Conservation (phyloP, 2,888 invertebrate species). For the Agriopis aurantiaria region DNA sequence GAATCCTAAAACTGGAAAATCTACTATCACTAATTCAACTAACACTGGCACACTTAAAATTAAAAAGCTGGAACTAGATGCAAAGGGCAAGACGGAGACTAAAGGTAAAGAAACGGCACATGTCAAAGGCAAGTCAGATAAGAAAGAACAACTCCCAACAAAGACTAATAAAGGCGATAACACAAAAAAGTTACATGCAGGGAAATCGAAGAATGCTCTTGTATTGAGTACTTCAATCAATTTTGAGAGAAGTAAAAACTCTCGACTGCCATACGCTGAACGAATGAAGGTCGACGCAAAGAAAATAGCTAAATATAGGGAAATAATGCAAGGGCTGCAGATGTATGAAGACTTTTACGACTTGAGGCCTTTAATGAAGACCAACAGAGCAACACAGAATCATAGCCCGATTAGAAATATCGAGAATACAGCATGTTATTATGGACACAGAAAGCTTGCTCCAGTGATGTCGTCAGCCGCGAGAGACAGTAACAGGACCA, state of each 20-base stretch:
- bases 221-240: constrained; percentile 68
- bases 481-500: background rate
- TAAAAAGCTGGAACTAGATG: constrained; percentile 37
- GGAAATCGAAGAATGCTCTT: constrained; percentile 52
- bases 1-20: constrained; percentile 46
- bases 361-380: constrained; percentile 59
- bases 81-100: constrained; percentile 43
- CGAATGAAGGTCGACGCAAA: constrained; percentile 55
- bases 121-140: constrained; percentile 49
- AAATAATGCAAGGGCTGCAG: constrained; percentile 70
- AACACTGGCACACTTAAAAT: constrained; percentile 44
- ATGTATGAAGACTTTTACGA: constrained; percentile 68
- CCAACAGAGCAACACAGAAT: constrained; percentile 68
- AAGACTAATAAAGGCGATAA: constrained; percentile 44
- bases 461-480: constrained; percentile 2
- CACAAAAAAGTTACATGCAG: constrained; percentile 1
- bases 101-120: constrained; percentile 43
- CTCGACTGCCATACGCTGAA: constrained; percentile 34
- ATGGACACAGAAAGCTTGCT: background rate
- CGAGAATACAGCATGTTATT: constrained; percentile 4
- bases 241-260: constrained; percentile 49
- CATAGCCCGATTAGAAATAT: constrained; percentile 66
- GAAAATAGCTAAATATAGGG: constrained; percentile 67
- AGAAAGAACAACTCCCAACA: constrained; percentile 34
- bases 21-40: constrained; percentile 46